Evolutionary conservation across 2,113 vertebrate genomes (phyloP).

Genomic region (Anas platyrhynchos): DNA sequence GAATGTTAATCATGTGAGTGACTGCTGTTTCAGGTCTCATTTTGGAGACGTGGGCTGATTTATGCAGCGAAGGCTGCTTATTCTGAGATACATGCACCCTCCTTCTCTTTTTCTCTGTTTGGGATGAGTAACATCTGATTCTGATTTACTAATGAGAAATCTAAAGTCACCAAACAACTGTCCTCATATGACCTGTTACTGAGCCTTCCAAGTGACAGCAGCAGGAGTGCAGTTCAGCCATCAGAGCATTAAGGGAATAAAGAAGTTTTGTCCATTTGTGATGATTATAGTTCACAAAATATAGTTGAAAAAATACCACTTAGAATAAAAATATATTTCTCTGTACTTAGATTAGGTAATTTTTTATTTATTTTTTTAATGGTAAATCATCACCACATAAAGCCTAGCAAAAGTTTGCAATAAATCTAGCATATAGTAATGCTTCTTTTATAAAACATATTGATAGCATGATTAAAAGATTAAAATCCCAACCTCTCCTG

Average conservation of each 20-base stretch:
- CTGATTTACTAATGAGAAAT: background rate
- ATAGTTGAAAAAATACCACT: background rate
- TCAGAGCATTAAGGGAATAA: background rate
- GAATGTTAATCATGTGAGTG: background rate
- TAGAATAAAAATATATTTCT: background rate
- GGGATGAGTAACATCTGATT: background rate
- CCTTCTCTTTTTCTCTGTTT: background rate
- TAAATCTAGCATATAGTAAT: background rate
- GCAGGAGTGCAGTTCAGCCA: background rate
- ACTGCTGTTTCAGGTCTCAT: background rate
- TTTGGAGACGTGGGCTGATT: background rate
- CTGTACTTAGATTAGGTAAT: background rate
- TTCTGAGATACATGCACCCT: background rate
- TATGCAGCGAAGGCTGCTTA: background rate
- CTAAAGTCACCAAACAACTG: background rate
- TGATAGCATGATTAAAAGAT: background rate
- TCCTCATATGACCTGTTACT: background rate
- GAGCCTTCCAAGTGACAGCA: background rate
- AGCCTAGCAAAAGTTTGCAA: background rate
- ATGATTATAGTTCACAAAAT: background rate
- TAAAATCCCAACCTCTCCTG: background rate
- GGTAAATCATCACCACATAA: background rate
- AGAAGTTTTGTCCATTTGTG: background rate
- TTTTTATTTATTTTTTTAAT: background rate
- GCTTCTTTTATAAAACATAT: background rate